Evolutionary conservation across 2,797 vertebrate species (phyloP), one percentile per base, ranked within the genome.

Genomic region (Enteromius radiatus): DNA sequence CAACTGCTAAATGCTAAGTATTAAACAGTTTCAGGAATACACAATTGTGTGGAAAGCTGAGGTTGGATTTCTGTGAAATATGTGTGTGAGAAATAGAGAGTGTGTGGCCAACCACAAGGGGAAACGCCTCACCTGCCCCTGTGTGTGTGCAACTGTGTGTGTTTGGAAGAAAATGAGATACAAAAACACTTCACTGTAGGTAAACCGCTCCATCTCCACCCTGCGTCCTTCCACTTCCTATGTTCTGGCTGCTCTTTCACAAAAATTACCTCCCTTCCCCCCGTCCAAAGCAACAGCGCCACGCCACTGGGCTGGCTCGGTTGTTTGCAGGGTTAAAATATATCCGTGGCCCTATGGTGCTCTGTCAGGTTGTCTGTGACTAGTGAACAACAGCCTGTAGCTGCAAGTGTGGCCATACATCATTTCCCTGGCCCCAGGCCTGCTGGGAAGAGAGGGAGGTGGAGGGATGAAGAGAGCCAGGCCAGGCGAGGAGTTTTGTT

Each of bases 401-500:
- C 61, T 69, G 69, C 80, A 86, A 85, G 84, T 81, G 80, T 80
- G 77, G 85, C 88, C 75, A 77, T 78, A 84, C 76, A 84, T 86
- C 84, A 88, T 76, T 64, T 41, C 45, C 49, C 56, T 79, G 71
- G 79, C 88, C 84, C 89, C 89, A 89, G 91, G 92, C 89, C 89
- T 91, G 89, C 43, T 64, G 64, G 67, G 43, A 83, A 52, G 70
- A 17, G 43, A 49, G 28, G 52, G 76, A 56, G 74, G 41, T 5
- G 14, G 83, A 49, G 61, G 23, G 71, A 36, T 67, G 71, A 67
- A 68, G 71, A 43, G 80, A 76, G 63, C 80, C 61, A 76, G 71
- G 81, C 89, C 88, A 87, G 90, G 91, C 91, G 89, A 92, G 93
- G 92, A 91, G 90, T 92, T 93, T 95, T 95, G 93, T 95, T 95